phyloP scores from a whole-genome alignment of 1,140 invertebrate genomes.

The Mercenaria mercenaria region DNA sequence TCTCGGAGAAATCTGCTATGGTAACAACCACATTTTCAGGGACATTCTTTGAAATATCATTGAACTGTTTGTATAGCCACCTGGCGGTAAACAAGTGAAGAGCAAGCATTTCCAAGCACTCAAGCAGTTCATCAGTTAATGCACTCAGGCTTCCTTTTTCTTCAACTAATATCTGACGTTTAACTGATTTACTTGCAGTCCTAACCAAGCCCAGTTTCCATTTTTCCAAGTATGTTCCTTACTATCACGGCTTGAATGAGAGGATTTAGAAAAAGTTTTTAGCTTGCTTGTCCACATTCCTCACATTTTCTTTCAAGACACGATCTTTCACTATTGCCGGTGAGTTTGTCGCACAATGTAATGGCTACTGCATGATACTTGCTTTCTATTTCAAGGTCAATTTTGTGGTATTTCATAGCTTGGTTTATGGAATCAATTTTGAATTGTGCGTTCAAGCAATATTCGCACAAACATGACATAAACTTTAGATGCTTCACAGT shows the following conservation, averaged over 20 bases:
- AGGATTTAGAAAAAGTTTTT: not conserved
- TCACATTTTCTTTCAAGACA: conserved; percentile 54
- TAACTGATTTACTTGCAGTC: not conserved
- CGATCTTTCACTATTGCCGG: not conserved
- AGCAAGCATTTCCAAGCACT: not conserved
- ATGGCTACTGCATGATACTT: conserved; percentile 10
- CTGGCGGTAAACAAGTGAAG: conserved; percentile 41
- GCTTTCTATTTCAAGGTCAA: conserved; percentile 9
- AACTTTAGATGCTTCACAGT: conserved; percentile 34
- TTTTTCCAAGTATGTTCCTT: not conserved
- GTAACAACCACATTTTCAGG: conserved; percentile 21
- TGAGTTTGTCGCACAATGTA: not conserved
- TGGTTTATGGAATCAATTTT: conserved; percentile 33
- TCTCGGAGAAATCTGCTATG: conserved; percentile 45
- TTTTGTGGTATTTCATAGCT: not conserved
- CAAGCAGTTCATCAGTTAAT: conserved; percentile 33
- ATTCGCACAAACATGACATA: conserved; percentile 48
- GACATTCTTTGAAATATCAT: not conserved
- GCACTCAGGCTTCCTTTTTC: not conserved
- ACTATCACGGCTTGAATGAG: not conserved
- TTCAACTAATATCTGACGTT: conserved; percentile 23
- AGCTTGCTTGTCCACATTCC: not conserved
- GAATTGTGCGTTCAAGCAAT: conserved; percentile 50
- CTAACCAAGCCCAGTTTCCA: conserved; percentile 21
- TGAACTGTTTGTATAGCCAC: conserved; percentile 49